Evolutionary conservation across 2,797 vertebrate species (phyloP).

Genomic region (Phoxinus dragarum): DNA sequence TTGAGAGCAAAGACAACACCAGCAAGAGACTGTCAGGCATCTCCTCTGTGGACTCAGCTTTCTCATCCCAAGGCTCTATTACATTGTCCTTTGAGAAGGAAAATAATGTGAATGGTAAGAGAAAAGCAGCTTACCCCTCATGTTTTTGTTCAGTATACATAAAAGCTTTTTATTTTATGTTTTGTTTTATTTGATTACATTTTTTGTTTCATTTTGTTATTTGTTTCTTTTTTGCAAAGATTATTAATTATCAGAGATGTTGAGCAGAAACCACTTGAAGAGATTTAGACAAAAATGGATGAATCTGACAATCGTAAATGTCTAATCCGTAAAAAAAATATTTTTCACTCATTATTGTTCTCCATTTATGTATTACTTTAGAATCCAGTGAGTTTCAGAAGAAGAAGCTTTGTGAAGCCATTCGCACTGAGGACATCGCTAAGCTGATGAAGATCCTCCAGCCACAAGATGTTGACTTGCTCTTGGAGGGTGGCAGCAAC

Average conservation of each 20-base stretch:
- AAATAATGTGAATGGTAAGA: constrained; percentile 83
- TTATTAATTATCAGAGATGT: background rate
- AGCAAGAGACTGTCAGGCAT: constrained; percentile 94
- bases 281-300: background rate
- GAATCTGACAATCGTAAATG: background rate
- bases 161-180: background rate
- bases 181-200: too few species aligned
- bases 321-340: background rate
- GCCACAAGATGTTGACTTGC: constrained; percentile 95
- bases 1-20: constrained; percentile 85
- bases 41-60: constrained; percentile 96
- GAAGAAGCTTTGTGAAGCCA: constrained; percentile 91
- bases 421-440: constrained; percentile 88
- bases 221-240: background rate
- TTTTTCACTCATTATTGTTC: background rate
- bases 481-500: constrained; percentile 87
- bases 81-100: constrained; percentile 94
- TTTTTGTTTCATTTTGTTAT: background rate
- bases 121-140: too few species aligned
- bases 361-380: constrained; percentile 57
- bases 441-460: constrained; percentile 98
- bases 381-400: constrained; percentile 92
- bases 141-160: background rate
- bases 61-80: constrained; percentile 96
- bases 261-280: background rate